These are phyloP conservation scores for Drosophila macrospina DNA, from an alignment of 2,888 invertebrate species.

Conservation along the genomic window DNA sequence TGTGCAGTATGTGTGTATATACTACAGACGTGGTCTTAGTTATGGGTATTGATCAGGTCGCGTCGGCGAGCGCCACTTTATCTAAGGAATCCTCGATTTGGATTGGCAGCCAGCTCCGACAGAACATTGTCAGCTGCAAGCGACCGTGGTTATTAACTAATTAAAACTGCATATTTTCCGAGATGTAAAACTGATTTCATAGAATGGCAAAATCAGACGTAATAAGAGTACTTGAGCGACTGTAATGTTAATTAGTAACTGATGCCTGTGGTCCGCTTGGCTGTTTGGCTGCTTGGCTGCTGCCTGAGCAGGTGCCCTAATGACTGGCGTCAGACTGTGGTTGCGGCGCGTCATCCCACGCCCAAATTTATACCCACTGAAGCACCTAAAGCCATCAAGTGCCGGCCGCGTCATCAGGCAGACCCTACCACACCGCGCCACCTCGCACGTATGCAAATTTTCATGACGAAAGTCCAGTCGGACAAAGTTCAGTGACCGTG, in stretches of 20 bases:
- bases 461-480: constrained; percentile 80
- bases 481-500: constrained; percentile 77
- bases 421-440: constrained; percentile 37
- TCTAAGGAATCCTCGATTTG: constrained; percentile 71
- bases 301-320: constrained; percentile 29
- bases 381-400: constrained; percentile 27
- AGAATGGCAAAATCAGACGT: constrained; percentile 47
- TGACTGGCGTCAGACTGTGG: constrained; percentile 22
- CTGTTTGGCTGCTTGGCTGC: no score
- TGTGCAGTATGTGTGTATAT: constrained; percentile 8
- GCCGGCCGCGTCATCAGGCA: constrained; percentile 50
- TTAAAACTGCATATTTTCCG: constrained; percentile 76
- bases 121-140: constrained; percentile 65
- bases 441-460: constrained; percentile 69
- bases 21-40: background rate
- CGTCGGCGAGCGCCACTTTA: constrained; percentile 41
- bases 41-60: constrained; percentile 31
- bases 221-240: constrained; percentile 15
- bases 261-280: background rate
- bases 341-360: constrained; percentile 38
- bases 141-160: constrained; percentile 73
- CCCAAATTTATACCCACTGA: constrained; percentile 16
- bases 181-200: constrained; percentile 68
- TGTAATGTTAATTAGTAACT: constrained; percentile 12
- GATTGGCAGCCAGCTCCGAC: constrained; percentile 26